Evolutionary conservation across 2,888 invertebrate genomes (phyloP), one percentile per base, ranked within the genome.

Genomic region (Omphaloscelis lunosa): DNA sequence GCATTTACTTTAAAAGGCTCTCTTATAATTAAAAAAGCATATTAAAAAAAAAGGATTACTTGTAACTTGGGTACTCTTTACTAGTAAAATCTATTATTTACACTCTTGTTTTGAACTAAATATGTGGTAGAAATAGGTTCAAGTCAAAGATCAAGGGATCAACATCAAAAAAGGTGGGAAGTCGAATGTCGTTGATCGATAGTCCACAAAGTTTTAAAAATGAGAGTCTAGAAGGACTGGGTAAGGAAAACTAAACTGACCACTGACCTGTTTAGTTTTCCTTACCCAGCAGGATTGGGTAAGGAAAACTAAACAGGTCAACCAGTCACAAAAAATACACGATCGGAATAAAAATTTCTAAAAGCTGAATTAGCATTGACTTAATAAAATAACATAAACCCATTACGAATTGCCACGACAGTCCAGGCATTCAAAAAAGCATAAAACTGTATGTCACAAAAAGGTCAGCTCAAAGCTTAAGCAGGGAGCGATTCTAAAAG

Each of bases 401-500:
- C 20, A 58, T 41, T 70, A 70, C 66, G 71, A 45, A 66, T 66
- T 70, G 62, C 59, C 11, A 45, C 27, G 45, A 59, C 74, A 53
- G n/a, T 23, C 20, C 6, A 61, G 27, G 45, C 34, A 69, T 79
- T 72, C 9, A 27, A 27, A 82, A 48, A 80, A 82, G 27, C 53
- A 48, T 53, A 72, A 70, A 59, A 80, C 61, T 68, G 41, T 61
- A 45, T 72, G 76, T 73, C 56, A 80, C 77, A 86, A 85, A 87
- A 86, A 86, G 84, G 79, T 81, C 88, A 84, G 63, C 75, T 82
- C 51, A 77, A 79, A 82, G 77, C 75, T 80, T 82, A 84, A 82
- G 79, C 79, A 77, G 76, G 75, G 77, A 79, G 72, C 81, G 53
- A 76, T 79, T 85, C 80, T 84, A 78, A 86, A 81, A 84, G 86